Base-by-base conservation (phyloP, 2,888 invertebrate species). In the Stenotaenia linearis region DNA sequence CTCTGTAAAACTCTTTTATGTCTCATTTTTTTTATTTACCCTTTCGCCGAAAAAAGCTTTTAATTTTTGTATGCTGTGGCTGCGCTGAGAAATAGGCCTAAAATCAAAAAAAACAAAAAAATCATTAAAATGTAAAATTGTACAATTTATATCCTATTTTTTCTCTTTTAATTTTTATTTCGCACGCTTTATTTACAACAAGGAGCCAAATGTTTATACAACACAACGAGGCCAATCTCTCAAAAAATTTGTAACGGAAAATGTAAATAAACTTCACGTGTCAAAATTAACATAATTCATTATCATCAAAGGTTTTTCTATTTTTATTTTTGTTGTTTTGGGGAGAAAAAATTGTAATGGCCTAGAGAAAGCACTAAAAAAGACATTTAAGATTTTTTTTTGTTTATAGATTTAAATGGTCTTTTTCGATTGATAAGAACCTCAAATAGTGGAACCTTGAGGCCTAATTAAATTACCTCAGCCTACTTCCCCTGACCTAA, bases 21-120 rank as follows among this genome's bases (percentile, higher is more conserved):
- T 56, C 21, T 37, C n/a, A 23, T 32, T 32, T 23, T 18, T 45
- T 21, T 40, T 2, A 81, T 82, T 82, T 83, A 87, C 87, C 84
- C 85, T 86, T 83, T 87, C 87, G 77, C 86, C 87, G 84, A 87
- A 87, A 82, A 87, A 86, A 45, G 85, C 83, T 81, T 86, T 87
- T 77, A 87, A 83, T 82, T 87, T 87, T 80, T 85, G 84, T 80
- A 86, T 85, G 79, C 85, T 85, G 74, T 84, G 84, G 12, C 30
- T 32, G 32, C 75, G 75, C 18, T 75, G 28, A 7, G 32, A 75
- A 28, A n/a, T 28, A 18, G 75, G 23, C 28, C 28, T 21, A 56
- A 10, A 28, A 25, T 78, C 1, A 30, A 25, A 75, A 75, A 28
- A 30, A 75, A 75, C 23, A 4, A 32, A 75, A 30, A 25, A 75